These are phyloP conservation scores for Melanotaenia parkinsoni DNA, from an alignment of 2,797 vertebrate genomes.

Conservation along the genomic window DNA sequence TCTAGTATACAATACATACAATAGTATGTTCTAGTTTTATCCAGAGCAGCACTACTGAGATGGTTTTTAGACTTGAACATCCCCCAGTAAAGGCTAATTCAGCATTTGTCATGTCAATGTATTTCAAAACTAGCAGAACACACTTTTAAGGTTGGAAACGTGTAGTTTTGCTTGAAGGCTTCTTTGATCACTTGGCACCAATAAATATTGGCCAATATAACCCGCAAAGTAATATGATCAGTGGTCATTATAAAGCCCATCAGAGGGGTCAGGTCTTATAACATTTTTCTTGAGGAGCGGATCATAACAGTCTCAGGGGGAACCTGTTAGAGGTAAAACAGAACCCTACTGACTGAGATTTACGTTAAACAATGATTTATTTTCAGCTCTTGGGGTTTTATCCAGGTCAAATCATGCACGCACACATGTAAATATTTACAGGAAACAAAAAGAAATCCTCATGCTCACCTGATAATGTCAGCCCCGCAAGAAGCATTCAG, in stretches of 20 bases:
- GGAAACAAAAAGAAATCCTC: neutral
- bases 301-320: neutral
- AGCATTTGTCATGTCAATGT: neutral
- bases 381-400: neutral
- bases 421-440: neutral
- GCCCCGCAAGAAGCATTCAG: neutral
- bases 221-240: too few relatives aligned
- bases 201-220: too few relatives aligned
- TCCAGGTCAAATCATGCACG: neutral
- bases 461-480: neutral
- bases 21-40: neutral
- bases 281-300: neutral
- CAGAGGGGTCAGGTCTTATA: neutral
- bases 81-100: neutral
- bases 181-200: too few relatives aligned
- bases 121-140: neutral
- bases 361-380: neutral
- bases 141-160: neutral
- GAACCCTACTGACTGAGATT: neutral
- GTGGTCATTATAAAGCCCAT: neutral
- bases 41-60: neutral
- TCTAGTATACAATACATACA: too few relatives aligned
- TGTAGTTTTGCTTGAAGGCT: neutral
- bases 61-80: neutral
- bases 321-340: neutral